Percentiles rank a stretch among this genome's conserved stretches.
phyloP scores from a whole-genome alignment of 2,113 vertebrate species.

The Eulemur rufifrons region DNA sequence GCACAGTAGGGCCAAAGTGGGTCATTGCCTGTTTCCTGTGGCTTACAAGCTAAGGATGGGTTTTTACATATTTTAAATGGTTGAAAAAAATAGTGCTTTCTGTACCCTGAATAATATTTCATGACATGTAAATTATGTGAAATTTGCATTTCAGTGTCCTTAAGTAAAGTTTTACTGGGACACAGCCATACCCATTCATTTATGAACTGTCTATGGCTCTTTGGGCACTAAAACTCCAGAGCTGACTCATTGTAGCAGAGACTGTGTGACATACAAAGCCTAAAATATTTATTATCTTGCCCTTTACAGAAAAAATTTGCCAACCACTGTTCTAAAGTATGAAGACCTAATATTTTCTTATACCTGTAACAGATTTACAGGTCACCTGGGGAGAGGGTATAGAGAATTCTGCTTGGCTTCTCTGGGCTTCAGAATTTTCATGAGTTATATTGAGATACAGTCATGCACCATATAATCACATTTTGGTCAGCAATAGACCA shows the following conservation, averaged over 20 bases:
- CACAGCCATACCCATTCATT: not conserved
- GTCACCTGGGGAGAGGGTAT: not conserved
- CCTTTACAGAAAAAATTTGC: conserved; percentile 3
- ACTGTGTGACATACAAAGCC: not conserved
- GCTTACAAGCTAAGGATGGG: not conserved
- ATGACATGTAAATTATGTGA: not conserved
- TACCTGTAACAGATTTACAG: not conserved
- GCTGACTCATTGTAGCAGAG: not conserved
- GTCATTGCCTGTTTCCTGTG: not conserved
- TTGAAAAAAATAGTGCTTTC: not conserved
- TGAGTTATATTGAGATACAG: not conserved
- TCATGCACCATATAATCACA: too few species aligned
- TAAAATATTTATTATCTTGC: not conserved
- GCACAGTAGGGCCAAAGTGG: not conserved
- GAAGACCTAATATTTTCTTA: not conserved
- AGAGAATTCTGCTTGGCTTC: not conserved
- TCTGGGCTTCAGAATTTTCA: conserved; percentile 26
- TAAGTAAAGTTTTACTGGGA: not conserved
- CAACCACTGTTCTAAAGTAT: not conserved
- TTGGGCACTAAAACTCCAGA: not conserved
- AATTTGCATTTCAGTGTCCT: not conserved
- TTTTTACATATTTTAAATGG: not conserved
- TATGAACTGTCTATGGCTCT: not conserved
- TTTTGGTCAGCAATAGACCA: too few species aligned
- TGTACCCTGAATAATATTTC: not conserved